Evolutionary conservation across 2,797 vertebrate genomes (phyloP), one percentile per base, ranked within the genome.

Genomic region (Brachymystax lenok): DNA sequence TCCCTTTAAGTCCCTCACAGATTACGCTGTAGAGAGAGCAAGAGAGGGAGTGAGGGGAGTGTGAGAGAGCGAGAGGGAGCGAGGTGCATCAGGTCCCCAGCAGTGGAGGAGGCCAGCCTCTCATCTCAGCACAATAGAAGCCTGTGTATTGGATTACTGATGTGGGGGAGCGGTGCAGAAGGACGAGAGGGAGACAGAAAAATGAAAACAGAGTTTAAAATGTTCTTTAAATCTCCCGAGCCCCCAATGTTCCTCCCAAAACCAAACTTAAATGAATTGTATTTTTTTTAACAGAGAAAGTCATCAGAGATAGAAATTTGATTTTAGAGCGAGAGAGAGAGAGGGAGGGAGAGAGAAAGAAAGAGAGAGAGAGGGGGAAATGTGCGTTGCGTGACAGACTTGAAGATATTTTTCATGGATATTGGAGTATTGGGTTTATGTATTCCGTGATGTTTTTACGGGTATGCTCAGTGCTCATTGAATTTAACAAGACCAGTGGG

Each of bases 1-100:
- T 97, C 96, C 97, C 98, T 99, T 99, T 99, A 99, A 99, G 98
- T 99, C 98, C 97, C 98, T 99, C 99, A 98, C 97, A 99, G 98
- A 99, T 99, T 99, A 99, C 97, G 97, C 16, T 13, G 97, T 33
- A 51, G 73, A 88, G 90, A 84, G 91, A 97, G 97, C 14, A 19
- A 56, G 52, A 56, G 52, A 56, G 14, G 52, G 52, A 56, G 16
- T 16, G 52, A 56, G 52, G 5, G 52, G 19, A 6, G 19, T 16
- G 52, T 46, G 40, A 46, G 40, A 46, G 10, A 46, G 40, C 0
- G 40, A 56, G 17, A 56, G 54, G 19, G 54, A 56, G 54, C 14
- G 54, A 56, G 54, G 98, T 97, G 98, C 98, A 98, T 99, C 96
- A 99, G 97, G 97, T 97, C 96, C 95, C 95, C 97, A 96, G 95